Evolutionary conservation across 2,888 invertebrate genomes (phyloP), one percentile per base, ranked within the genome.

Genomic region (Sesia bembeciformis): DNA sequence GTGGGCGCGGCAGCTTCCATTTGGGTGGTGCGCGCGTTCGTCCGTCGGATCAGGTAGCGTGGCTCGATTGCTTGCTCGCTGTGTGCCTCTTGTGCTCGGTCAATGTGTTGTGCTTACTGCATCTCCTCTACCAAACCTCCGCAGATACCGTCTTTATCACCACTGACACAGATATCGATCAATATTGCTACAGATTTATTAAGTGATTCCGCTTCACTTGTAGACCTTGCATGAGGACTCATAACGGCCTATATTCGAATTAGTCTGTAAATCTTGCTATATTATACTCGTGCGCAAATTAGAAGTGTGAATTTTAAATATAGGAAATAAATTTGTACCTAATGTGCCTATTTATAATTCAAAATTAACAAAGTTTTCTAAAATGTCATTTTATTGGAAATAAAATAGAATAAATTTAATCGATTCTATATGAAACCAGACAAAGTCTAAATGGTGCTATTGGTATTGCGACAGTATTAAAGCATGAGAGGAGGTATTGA

Each of bases 1-100:
- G 72, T 67, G 72, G 70, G 64, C 66, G 70, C 68, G 78, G 81
- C 90, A 90, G 90, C 84, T 90, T 86, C 81, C 90, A 90, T 78
- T 81, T 90, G 83, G 88, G 88, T 61, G 76, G 75, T 63, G 70
- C 76, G 75, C 88, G 92, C 91, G 86, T 82, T 88, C 90, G 92
- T 83, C 82, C 86, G 91, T 93, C 93, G 88, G 93, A 93, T 91
- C 94, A 94, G 94, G 94, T 94, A 94, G 93, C 93, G 92, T 94
- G 93, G 91, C 91, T 92, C 81, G 93, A 93, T 90, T 90, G 93
- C 85, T 89, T 93, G 79, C 89, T 93, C 85, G 93, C 93, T 86
- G 85, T 93, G 72, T 90, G 92, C 78, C 89, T 93, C 62, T 85
- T 93, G 84, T 91, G 92, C 83, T 91, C 92, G 68, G 84, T 93